Percentiles rank a stretch among this genome's conserved stretches.
phyloP scores from a whole-genome alignment of 2,113 vertebrate genomes.

The Podocnemis expansa region DNA sequence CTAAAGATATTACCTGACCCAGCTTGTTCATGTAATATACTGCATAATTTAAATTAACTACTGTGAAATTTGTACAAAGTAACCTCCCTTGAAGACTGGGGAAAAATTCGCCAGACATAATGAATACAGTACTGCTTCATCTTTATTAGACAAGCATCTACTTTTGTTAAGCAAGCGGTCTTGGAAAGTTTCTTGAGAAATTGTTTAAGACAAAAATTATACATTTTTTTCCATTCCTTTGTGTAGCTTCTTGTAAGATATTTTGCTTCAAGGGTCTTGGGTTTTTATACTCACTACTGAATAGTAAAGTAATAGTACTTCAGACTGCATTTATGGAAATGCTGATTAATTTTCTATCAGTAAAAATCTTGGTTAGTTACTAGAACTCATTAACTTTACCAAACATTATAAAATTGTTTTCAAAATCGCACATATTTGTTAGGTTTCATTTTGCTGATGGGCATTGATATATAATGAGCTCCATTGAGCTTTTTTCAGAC shows the following conservation, averaged over 20 bases:
- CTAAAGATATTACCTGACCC: neutral
- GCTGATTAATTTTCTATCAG: neutral
- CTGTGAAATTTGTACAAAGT: neutral
- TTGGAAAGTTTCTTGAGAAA: neutral
- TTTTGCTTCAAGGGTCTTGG: neutral
- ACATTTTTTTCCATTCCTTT: neutral
- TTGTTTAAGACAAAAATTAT: neutral
- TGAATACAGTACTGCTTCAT: neutral
- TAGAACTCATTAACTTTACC: constrained; percentile 32
- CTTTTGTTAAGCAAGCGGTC: neutral
- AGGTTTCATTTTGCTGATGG: constrained; percentile 27
- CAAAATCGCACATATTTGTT: accelerated
- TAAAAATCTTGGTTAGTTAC: neutral
- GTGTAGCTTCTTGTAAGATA: neutral
- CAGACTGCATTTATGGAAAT: neutral
- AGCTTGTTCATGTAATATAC: neutral
- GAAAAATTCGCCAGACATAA: neutral
- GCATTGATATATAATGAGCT: constrained; percentile 23
- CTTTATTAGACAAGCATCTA: neutral
- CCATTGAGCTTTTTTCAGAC: neutral
- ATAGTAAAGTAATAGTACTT: neutral
- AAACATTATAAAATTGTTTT: neutral
- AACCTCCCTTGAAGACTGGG: neutral
- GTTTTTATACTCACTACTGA: neutral
- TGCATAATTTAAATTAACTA: neutral